These are phyloP conservation scores for Catharus ustulatus DNA, from an alignment of 2,797 vertebrate species.

Conservation along the genomic window DNA sequence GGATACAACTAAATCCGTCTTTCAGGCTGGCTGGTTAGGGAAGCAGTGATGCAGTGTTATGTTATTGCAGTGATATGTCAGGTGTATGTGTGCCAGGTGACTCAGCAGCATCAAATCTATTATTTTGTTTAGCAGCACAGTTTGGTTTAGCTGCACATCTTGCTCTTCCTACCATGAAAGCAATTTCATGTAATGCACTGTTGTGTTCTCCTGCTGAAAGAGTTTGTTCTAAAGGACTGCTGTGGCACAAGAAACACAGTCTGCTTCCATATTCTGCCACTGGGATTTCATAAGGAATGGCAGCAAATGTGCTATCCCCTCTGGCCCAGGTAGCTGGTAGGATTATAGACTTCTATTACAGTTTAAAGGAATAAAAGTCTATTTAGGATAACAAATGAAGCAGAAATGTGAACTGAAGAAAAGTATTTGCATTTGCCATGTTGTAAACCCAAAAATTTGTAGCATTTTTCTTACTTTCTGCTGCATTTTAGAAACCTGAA, in stretches of 20 bases:
- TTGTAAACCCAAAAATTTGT: not conserved
- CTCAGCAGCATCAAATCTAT: not conserved
- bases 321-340: not conserved
- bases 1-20: not conserved
- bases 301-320: not conserved
- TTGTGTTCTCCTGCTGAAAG: not conserved
- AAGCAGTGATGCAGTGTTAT: not conserved
- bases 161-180: not conserved
- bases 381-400: not conserved
- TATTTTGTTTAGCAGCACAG: not conserved
- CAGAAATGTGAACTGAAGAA: not conserved
- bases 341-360: not conserved
- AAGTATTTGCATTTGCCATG: not conserved
- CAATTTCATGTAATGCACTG: not conserved
- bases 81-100: not conserved
- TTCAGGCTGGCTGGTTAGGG: not conserved
- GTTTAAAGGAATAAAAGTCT: not conserved
- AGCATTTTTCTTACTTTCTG: not conserved
- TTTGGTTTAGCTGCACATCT: not conserved
- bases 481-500: not conserved
- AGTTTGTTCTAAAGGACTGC: not conserved
- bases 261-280: not conserved
- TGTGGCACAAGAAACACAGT: not conserved
- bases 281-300: not conserved
- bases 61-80: not conserved